These are phyloP conservation scores for Psammodynastes pulverulentus DNA, from an alignment of 2,113 vertebrate species.

Conservation along the genomic window DNA sequence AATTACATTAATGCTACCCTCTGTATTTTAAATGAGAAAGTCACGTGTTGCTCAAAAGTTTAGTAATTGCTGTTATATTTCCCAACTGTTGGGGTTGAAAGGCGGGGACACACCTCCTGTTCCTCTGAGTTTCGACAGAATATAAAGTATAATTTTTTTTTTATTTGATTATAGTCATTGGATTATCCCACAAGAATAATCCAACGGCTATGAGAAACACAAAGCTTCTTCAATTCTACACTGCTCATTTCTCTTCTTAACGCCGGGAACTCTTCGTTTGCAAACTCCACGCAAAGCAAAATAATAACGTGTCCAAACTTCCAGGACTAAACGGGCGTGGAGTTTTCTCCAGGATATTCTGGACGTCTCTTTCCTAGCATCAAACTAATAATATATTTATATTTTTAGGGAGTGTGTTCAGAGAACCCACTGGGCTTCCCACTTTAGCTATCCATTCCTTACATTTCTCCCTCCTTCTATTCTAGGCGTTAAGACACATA, in stretches of 20 bases:
- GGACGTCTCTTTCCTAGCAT: background rate
- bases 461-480: background rate
- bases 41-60: background rate
- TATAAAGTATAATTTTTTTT: background rate
- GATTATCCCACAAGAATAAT: too few species aligned
- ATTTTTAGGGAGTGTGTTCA: slow-evolving; percentile 50
- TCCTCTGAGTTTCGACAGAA: background rate
- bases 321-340: background rate
- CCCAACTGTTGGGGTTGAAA: background rate
- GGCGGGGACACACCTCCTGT: background rate
- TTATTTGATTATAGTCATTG: background rate
- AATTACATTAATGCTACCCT: background rate
- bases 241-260: background rate
- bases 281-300: background rate
- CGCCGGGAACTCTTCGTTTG: background rate
- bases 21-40: background rate
- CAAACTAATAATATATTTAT: slow-evolving; percentile 52
- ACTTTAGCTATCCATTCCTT: slow-evolving; percentile 33
- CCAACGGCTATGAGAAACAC: background rate
- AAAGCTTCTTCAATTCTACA: background rate
- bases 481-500: background rate
- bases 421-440: slow-evolving; percentile 36
- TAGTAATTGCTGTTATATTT: background rate
- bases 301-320: background rate
- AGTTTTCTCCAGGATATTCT: rapidly evolving